These are phyloP conservation scores for Apodemus speciosus DNA, from an alignment of 2,113 vertebrate species.

Conservation along the genomic window DNA sequence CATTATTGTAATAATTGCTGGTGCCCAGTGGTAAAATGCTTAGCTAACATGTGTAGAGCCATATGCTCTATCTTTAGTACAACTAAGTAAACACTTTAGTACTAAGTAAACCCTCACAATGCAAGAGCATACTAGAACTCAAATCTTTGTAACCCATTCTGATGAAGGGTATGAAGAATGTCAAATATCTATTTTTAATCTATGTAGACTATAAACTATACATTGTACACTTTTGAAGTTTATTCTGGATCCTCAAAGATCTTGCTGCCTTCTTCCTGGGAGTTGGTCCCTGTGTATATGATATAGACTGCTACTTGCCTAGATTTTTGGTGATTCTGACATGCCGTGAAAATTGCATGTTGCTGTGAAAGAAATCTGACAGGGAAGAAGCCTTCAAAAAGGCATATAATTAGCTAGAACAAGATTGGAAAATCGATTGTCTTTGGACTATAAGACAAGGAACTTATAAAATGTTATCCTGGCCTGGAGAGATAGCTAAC, in stretches of 20 bases:
- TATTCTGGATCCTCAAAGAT: not conserved
- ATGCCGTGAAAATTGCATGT: not conserved
- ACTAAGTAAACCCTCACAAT: not conserved
- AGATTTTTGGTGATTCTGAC: not conserved
- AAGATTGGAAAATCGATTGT: not conserved
- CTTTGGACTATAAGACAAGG: not conserved
- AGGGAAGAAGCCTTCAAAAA: not conserved
- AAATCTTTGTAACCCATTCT: not conserved
- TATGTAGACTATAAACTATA: not conserved
- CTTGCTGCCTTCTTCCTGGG: not conserved
- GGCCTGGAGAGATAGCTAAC: not conserved
- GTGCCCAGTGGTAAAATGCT: not conserved
- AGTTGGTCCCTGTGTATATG: not conserved
- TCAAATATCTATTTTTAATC: not conserved
- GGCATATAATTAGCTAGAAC: slow-evolving; percentile 1
- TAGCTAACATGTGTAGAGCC: not conserved
- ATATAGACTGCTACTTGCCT: not conserved
- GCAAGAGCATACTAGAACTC: not conserved
- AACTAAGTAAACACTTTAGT: no score
- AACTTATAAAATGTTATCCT: not conserved
- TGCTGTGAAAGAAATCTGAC: slow-evolving; percentile 28
- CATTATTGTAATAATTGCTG: not conserved
- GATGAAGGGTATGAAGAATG: not conserved
- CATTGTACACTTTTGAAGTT: not conserved
- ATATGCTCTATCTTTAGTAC: not conserved